Base-by-base conservation (phyloP, 37 sponge, comb jelly and placozoan species). In the Beroe forskalii region DNA sequence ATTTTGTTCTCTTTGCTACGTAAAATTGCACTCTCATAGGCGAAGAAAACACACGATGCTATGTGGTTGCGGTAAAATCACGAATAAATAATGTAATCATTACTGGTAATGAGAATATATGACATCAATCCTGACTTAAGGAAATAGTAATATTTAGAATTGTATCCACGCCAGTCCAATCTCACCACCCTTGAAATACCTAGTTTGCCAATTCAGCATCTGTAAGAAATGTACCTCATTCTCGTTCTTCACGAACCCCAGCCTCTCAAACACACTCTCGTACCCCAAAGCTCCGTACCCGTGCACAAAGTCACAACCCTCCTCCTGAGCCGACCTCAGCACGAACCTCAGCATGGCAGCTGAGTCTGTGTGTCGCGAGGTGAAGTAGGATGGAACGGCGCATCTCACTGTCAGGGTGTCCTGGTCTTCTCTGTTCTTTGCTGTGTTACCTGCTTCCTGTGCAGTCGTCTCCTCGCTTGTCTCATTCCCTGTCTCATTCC, bases 111-210 rank as follows among this genome's bases (percentile, higher is more conserved):
- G n/a, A n/a, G n/a, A n/a, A n/a, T n/a, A n/a, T n/a, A n/a, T 55
- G 60, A 9, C 60, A 9, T 55, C 60, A 55, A 17, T 55, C 60
- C 17, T 19, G 60, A 55, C 60, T 17, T 55, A 9, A 55, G 17
- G 60, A 63, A 4, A 19, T 3, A 63, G 66, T 20, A 23, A n/a
- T 30, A 63, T 8, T 33, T 37, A 72, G 38, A 38, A 72, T 30
- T 72, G 75, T 32, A 72, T 72, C 75, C 75, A 72, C 40, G 75
- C 37, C 37, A 72, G 38, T 32, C 75, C 75, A 20, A 72, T 72
- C 40, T 72, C 75, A 4, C 35, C 75, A 38, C 75, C 75, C 14
- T 32, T 38, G 35, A 72, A 72, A 19, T 23, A 37, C 20, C 75
- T 28, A 23, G 40, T 72, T 72, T 72, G 39, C 75, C 75, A 72